Evolutionary conservation across 2,797 vertebrate genomes (phyloP).

Genomic region (Syndactyla subalaris): DNA sequence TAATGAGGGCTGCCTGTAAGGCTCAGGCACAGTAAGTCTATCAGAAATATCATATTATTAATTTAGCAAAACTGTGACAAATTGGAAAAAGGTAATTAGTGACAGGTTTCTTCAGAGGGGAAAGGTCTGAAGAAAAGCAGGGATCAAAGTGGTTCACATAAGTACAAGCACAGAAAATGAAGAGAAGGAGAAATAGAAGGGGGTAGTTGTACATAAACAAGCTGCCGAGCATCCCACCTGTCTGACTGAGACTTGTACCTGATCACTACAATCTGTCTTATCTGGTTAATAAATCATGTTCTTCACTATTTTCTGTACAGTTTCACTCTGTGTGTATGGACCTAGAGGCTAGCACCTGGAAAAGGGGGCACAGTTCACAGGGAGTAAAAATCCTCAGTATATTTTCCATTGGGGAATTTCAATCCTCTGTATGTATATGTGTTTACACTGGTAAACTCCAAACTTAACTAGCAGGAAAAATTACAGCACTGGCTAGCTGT

Average conservation of each 20-base stretch:
- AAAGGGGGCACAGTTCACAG: not conserved
- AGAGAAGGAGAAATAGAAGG: not conserved
- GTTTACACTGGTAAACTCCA: not conserved
- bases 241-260: not conserved
- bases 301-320: not conserved
- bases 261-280: not conserved
- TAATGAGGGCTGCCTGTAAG: conserved; percentile 17
- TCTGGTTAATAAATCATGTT: not conserved
- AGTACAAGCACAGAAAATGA: not conserved
- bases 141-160: not conserved
- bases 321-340: not conserved
- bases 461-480: not conserved
- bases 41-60: not conserved
- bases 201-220: not conserved
- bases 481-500: not conserved
- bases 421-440: not conserved
- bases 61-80: not conserved
- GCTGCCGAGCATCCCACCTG: not conserved
- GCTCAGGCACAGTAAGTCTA: not conserved
- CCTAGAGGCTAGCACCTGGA: not conserved
- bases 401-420: not conserved
- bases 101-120: not conserved
- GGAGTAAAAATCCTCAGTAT: not conserved
- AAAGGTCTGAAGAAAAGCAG: not conserved
- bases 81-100: not conserved